Base-by-base conservation (phyloP, 2,888 invertebrate genomes). In the Zaprionus lineosus region DNA sequence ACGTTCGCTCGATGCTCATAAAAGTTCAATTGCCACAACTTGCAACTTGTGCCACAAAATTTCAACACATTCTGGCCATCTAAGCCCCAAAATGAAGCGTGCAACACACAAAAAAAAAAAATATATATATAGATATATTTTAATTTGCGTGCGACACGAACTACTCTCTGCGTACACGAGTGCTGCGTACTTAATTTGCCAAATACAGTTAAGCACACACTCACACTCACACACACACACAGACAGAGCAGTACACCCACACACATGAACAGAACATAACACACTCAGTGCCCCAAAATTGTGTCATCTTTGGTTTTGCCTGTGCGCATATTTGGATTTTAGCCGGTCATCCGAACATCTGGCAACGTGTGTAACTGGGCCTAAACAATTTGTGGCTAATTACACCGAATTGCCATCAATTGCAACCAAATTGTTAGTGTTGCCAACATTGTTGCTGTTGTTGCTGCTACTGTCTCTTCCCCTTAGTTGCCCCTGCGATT, bases 321-420 rank as follows among this genome's bases (percentile, higher is more conserved):
- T 61, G 60, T 73, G 82, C 70, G 74, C 74, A 77, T 74, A 78
- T 84, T 86, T 73, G 61, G 58, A 77, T 82, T 84, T 64, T 36
- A 71, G 64, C 47, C 56, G 59, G 59, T 37, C 53, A 69, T 36
- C 58, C 56, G 59, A 48, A 43, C 53, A 63, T 55, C 75, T 79
- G 73, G 48, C 50, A 28, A 51, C 37, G 51, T 82, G 70, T 66
- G 69, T 74, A 82, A 69, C 85, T 73, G 63, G 86, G 85, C 86
- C 84, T 65, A 82, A 86, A 82, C 81, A 82, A 86, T 82, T 82
- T 82, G 86, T 85, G 86, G 81, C 86, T 82, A 82, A 82, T 82
- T 82, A 82, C 81, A 83, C 63, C 69, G 76, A 76, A 83, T 61
- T 67, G 81, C 69, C 76, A 79, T 85, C 78, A 86, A 86, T 79